Conservation (phyloP, 1,140 invertebrate species). For the Anastatus disparis region DNA sequence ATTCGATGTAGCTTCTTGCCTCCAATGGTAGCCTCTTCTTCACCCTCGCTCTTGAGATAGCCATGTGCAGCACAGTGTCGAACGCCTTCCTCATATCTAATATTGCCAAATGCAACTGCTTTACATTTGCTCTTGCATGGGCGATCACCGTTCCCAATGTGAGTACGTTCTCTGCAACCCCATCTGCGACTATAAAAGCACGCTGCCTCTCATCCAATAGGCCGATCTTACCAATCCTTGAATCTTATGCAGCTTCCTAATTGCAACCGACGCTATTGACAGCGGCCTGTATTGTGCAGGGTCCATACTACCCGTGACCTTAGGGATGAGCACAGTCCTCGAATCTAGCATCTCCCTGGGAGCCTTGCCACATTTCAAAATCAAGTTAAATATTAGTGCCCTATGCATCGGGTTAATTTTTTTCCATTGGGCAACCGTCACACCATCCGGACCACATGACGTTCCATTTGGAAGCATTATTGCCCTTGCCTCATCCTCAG, state of each 20-base stretch:
- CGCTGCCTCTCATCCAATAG: conserved; percentile 37
- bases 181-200: background rate
- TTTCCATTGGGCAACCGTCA: no score
- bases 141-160: background rate
- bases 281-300: conserved; percentile 7
- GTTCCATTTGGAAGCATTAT: no score
- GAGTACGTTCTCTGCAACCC: background rate
- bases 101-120: background rate
- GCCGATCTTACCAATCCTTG: background rate
- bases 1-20: background rate
- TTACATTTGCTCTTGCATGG: background rate
- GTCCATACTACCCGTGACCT: conserved; percentile 6
- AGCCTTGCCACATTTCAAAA: no score
- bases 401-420: no score
- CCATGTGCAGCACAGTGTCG: background rate
- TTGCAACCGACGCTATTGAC: background rate
- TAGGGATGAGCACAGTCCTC: background rate
- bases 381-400: no score
- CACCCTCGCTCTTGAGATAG: background rate
- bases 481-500: no score
- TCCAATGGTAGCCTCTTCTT: background rate
- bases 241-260: background rate
- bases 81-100: conserved; percentile 7
- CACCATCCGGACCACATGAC: no score
- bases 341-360: no score